phyloP scores from a whole-genome alignment of 2,113 vertebrate genomes.

The Brienomyrus brachyistius region DNA sequence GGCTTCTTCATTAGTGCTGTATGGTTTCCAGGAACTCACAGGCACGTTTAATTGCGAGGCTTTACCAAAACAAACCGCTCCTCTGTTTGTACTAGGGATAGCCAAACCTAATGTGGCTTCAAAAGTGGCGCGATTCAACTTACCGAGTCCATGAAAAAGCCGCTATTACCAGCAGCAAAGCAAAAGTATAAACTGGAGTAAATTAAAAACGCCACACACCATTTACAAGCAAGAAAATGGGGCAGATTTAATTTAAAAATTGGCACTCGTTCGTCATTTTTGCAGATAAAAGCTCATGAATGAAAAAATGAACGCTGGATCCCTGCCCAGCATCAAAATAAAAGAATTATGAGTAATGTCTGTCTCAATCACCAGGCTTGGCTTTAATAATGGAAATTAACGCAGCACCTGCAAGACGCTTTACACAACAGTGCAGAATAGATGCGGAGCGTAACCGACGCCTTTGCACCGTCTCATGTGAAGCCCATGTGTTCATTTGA shows the following conservation, averaged over 20 bases:
- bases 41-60: neutral
- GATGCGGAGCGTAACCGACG: neutral
- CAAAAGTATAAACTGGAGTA: slow-evolving; percentile 45
- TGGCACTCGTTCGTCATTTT: slow-evolving; percentile 81
- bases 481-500: neutral
- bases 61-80: neutral
- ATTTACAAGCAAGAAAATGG: slow-evolving; percentile 82
- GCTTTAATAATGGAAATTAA: slow-evolving; percentile 90
- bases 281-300: slow-evolving; percentile 90
- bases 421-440: slow-evolving; percentile 26
- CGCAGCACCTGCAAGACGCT: slow-evolving; percentile 43
- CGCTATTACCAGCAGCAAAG: slow-evolving; percentile 20
- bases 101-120: neutral
- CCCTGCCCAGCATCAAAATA: slow-evolving; percentile 87
- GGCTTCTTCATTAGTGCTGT: neutral
- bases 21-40: neutral
- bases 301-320: slow-evolving; percentile 89
- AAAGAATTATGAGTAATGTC: slow-evolving; percentile 93
- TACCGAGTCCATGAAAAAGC: slow-evolving; percentile 27
- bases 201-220: slow-evolving; percentile 62
- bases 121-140: slow-evolving; percentile 28
- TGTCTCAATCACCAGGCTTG: slow-evolving; percentile 83
- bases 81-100: neutral
- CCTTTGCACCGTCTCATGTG: neutral
- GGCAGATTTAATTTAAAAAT: slow-evolving; percentile 97